These are phyloP conservation scores for Bombus balteatus DNA, from an alignment of 1,140 invertebrate species.

Conservation along the genomic window DNA sequence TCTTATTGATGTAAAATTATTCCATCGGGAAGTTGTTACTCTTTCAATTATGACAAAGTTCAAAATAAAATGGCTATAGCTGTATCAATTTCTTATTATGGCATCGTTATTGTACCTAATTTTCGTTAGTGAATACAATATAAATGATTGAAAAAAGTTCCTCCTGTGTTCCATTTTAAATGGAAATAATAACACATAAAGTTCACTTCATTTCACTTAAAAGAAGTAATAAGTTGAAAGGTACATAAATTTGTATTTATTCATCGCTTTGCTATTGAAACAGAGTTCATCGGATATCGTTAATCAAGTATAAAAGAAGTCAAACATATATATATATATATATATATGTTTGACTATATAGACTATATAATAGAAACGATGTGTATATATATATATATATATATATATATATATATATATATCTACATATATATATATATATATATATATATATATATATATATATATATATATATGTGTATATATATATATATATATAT, in stretches of 20 bases:
- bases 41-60: too few species aligned
- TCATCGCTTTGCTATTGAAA: slow-evolving; percentile 17
- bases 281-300: background rate
- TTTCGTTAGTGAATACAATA: background rate
- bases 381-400: too few species aligned
- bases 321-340: slow-evolving; percentile 26
- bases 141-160: background rate
- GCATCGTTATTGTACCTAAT: background rate
- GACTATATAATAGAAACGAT: too few species aligned
- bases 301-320: slow-evolving; percentile 13
- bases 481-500: slow-evolving; percentile 4
- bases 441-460: slow-evolving; percentile 12
- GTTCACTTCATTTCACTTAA: background rate
- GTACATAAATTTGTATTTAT: background rate
- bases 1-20: too few species aligned
- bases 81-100: background rate
- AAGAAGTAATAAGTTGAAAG: background rate
- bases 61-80: too few species aligned
- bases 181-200: background rate
- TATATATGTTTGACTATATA: too few species aligned
- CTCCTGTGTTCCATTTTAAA: background rate
- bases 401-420: too few species aligned
- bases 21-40: too few species aligned
- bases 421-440: slow-evolving; percentile 16
- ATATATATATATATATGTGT: slow-evolving; percentile 1